phyloP scores from a whole-genome alignment of 2,113 vertebrate species.

The Prunella fulvescens region DNA sequence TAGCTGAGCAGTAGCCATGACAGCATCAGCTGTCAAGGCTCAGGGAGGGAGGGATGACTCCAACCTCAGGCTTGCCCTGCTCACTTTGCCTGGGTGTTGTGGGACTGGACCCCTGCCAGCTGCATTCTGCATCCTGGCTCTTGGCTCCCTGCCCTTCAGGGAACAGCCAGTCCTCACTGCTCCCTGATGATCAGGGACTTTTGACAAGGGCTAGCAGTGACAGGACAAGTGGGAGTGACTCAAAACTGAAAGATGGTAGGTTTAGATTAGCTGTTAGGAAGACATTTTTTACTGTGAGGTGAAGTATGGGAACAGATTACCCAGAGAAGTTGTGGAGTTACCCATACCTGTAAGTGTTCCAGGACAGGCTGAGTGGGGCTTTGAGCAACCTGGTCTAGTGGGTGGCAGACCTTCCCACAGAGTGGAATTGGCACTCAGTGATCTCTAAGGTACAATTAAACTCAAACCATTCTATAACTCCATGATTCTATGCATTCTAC shows the following conservation, averaged over 20 bases:
- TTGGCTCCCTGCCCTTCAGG: neutral
- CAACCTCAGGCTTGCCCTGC: neutral
- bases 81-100: neutral
- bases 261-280: neutral
- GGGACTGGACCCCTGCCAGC: neutral
- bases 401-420: neutral
- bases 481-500: neutral
- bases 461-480: neutral
- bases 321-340: neutral
- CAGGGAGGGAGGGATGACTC: neutral
- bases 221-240: neutral
- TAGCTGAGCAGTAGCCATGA: neutral
- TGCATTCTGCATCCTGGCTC: neutral
- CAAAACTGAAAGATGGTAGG: neutral
- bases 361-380: neutral
- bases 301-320: neutral
- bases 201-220: neutral
- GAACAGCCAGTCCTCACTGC: neutral
- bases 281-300: neutral
- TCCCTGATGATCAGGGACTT: neutral
- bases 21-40: neutral
- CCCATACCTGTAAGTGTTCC: neutral
- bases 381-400: neutral
- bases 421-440: neutral
- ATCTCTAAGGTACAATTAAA: neutral